Evolutionary conservation across 2,113 vertebrate genomes (phyloP), one percentile per base, ranked within the genome.

Genomic region (Poecilia latipinna): DNA sequence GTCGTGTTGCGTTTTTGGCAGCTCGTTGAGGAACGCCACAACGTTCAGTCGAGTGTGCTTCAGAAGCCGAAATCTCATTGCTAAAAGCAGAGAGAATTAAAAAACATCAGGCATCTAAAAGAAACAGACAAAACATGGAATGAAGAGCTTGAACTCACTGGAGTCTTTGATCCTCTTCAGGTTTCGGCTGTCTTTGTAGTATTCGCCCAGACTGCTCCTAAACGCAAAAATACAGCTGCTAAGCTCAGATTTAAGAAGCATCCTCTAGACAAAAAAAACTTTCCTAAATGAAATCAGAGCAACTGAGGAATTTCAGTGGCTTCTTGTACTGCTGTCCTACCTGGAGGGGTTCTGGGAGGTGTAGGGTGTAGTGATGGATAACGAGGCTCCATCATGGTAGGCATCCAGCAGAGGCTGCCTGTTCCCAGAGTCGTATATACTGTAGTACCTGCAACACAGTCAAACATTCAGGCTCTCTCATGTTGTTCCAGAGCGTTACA

Each of bases 1-100:
- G 60, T 98, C 96, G 0, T 98, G 97, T 73, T 96, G 96, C 7
- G 97, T 98, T 88, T 95, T 96, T 64, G 97, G 97, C 24, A 98
- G 73, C 77, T 97, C 96, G 1, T 95, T 97, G 74, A 98, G 93
- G 82, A 97, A 97, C 62, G 96, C 96, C 12, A 97, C 97, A 0
- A 97, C 95, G 0, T 96, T 96, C 42, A 97, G 91, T 4, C 96
- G 94, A 0, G 95, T 96, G 83, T 96, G 96, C 74, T 97, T 98
- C 54, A 97, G 87, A 1, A 96, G 86, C 17, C 94, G 93, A 87
- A 95, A 96, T 8, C 97, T 92, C 12, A 94, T 75, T 0, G 93
- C 96, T 97, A 69, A 32, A 37, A 68, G 8, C 35, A 44, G 17
- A 0, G n/a, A 72, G 8, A 78, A 75, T 70, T 11, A 79, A 3